Conservation (phyloP, 2,888 invertebrate genomes). For the Mythimna impura region DNA sequence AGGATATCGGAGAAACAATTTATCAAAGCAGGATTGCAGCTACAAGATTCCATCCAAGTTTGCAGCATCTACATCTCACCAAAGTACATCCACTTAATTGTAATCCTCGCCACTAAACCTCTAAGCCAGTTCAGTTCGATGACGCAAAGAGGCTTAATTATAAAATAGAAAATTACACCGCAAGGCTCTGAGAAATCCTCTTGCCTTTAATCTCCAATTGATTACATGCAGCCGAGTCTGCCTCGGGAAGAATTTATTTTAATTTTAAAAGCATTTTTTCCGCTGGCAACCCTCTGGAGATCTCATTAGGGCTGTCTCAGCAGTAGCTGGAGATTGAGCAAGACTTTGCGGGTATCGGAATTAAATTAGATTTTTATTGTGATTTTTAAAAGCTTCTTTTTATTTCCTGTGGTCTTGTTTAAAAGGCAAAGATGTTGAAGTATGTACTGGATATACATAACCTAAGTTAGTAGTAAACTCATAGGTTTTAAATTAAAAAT, state of each 20-base stretch:
- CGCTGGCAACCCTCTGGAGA: conserved; percentile 75
- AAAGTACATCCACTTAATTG: conserved; percentile 33
- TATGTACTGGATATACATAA: background rate
- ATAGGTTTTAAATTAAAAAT: background rate
- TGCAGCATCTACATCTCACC: too few species aligned
- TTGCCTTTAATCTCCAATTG: conserved; percentile 82
- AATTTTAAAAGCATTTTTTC: conserved; percentile 81
- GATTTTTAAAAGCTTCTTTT: conserved; percentile 55
- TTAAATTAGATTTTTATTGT: conserved; percentile 61
- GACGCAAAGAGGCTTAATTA: conserved; percentile 70
- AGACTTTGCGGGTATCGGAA: conserved; percentile 54
- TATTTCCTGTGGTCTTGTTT: conserved; percentile 4
- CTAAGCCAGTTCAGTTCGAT: conserved; percentile 52
- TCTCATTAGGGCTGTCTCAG: conserved; percentile 77
- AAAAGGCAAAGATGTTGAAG: background rate
- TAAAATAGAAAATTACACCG: conserved; percentile 68
- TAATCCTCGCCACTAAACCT: conserved; percentile 43
- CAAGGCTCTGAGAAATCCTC: conserved; percentile 72
- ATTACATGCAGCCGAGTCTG: conserved; percentile 73
- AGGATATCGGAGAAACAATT: background rate
- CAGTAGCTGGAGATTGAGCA: conserved; percentile 55
- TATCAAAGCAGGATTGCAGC: background rate
- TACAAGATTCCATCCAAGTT: background rate
- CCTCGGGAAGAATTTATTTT: conserved; percentile 76
- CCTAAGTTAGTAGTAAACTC: background rate